Evolutionary conservation across 2,797 vertebrate genomes (phyloP).

Genomic region (Sarcophilus harrisii): DNA sequence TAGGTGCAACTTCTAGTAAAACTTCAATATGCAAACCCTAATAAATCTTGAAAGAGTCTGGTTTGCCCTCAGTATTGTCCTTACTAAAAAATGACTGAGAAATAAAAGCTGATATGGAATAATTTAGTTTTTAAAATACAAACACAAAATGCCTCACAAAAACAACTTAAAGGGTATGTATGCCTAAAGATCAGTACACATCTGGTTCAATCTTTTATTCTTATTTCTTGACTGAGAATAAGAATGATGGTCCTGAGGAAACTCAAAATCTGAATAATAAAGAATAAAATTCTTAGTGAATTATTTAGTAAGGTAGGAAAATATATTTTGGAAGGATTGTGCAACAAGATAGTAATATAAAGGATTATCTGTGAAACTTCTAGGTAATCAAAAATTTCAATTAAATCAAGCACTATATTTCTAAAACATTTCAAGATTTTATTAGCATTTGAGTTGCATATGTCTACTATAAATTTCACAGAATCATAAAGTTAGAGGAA

Average conservation of each 20-base stretch:
- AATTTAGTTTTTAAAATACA: not conserved
- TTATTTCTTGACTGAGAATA: not conserved
- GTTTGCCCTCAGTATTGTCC: not conserved
- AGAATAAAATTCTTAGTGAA: constrained; percentile 6
- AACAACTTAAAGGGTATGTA: constrained; percentile 30
- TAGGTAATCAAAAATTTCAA: constrained; percentile 50
- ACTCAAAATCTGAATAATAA: constrained; percentile 9
- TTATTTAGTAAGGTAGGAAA: constrained; percentile 1
- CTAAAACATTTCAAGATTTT: not conserved
- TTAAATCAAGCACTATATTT: constrained; percentile 27
- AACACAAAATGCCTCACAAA: constrained; percentile 14
- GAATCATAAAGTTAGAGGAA: not conserved
- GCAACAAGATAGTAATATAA: constrained; percentile 12
- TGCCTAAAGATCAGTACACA: not conserved
- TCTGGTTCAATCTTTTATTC: not conserved
- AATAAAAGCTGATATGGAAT: not conserved
- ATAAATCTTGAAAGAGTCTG: not conserved
- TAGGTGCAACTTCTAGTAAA: constrained; percentile 31
- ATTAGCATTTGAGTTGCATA: not conserved
- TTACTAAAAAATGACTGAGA: not conserved
- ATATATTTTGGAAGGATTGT: constrained; percentile 6
- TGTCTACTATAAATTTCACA: not conserved
- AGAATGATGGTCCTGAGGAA: not conserved
- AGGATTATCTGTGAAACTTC: constrained; percentile 27
- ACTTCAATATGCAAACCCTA: constrained; percentile 7